These are phyloP conservation scores for Gopherus flavomarginatus DNA, from an alignment of 2,113 vertebrate species.

Conservation along the genomic window DNA sequence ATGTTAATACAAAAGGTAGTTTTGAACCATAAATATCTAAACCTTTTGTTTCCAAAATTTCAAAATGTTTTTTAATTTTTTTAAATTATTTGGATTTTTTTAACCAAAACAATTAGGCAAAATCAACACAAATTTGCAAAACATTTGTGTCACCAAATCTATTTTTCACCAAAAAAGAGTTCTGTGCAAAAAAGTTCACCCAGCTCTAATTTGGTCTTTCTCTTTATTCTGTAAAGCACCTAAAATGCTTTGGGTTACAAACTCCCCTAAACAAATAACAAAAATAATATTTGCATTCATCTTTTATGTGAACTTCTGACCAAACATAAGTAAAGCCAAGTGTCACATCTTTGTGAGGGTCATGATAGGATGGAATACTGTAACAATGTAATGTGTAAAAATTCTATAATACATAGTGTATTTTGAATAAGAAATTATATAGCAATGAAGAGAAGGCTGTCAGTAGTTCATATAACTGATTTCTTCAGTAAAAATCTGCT, in stretches of 20 bases:
- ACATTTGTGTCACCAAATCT: neutral
- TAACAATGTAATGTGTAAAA: neutral
- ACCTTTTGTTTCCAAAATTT: neutral
- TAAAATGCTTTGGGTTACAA: neutral
- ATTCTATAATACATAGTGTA: neutral
- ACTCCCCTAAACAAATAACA: neutral
- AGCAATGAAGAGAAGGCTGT: neutral
- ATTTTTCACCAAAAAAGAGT: neutral
- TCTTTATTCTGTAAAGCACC: neutral
- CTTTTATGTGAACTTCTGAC: neutral
- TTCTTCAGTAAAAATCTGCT: slow-evolving; percentile 69
- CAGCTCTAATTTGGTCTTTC: neutral
- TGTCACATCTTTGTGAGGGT: neutral
- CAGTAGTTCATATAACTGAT: slow-evolving; percentile 36
- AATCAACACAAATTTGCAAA: neutral
- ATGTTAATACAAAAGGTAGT: neutral
- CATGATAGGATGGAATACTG: neutral
- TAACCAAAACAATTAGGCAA: neutral
- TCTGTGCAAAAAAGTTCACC: neutral
- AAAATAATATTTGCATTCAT: neutral
- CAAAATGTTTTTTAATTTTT: neutral
- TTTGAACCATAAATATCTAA: neutral
- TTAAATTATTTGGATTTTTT: neutral
- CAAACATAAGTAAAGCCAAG: slow-evolving; percentile 13
- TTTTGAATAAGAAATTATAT: slow-evolving; percentile 28